phyloP scores from a whole-genome alignment of 2,888 invertebrate genomes.

The Morinoia aosen region DNA sequence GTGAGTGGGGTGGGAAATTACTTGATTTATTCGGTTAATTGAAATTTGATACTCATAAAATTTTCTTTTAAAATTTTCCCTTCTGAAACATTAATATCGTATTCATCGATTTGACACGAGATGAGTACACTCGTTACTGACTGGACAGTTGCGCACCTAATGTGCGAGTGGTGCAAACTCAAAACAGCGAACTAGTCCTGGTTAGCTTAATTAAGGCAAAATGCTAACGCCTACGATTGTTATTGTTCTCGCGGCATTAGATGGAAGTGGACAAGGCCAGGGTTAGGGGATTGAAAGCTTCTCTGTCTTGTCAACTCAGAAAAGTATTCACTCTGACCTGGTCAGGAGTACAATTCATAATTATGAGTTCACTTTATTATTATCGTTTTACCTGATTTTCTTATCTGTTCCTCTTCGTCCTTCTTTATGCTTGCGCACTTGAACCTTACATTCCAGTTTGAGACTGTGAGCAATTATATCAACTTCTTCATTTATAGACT shows the following conservation, averaged over 20 bases:
- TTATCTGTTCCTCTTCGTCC: not conserved
- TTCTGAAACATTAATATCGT: too few species aligned
- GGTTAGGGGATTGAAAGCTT: not conserved
- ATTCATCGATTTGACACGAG: too few species aligned
- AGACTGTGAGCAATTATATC: not conserved
- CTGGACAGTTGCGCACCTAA: too few species aligned
- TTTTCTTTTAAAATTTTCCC: too few species aligned
- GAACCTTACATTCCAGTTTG: not conserved
- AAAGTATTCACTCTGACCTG: too few species aligned
- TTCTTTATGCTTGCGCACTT: not conserved
- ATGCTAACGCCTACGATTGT: not conserved
- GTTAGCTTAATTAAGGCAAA: not conserved
- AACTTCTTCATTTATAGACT: too few species aligned
- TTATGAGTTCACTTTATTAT: not conserved
- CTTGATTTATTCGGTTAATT: too few species aligned
- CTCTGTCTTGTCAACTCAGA: not conserved
- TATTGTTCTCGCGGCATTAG: not conserved
- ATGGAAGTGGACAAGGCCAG: not conserved
- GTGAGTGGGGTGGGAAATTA: too few species aligned
- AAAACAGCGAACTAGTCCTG: not conserved
- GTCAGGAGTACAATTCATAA: too few species aligned
- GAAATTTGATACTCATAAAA: too few species aligned
- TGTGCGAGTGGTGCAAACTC: too few species aligned
- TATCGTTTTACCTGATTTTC: not conserved
- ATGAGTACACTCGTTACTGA: too few species aligned